These are phyloP conservation scores for Cygnus atratus DNA, from an alignment of 2,113 vertebrate genomes.

Conservation along the genomic window DNA sequence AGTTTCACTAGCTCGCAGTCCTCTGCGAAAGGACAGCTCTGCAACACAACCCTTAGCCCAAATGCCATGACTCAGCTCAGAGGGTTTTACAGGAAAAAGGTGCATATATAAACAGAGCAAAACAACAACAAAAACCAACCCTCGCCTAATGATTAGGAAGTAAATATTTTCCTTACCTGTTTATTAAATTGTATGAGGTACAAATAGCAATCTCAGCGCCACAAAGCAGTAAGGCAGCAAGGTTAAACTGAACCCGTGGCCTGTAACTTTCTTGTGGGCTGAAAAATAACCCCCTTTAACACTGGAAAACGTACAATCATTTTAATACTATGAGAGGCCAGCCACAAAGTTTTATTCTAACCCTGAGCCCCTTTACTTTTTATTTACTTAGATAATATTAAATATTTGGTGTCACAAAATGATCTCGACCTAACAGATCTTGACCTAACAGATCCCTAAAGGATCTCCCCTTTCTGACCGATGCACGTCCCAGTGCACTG, in stretches of 20 bases:
- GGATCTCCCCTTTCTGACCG: neutral
- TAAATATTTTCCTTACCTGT: neutral
- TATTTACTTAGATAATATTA: neutral
- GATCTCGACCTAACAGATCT: neutral
- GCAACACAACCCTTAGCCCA: neutral
- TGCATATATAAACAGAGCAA: neutral
- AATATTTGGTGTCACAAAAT: constrained; percentile 10
- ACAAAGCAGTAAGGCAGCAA: neutral
- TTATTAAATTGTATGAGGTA: neutral
- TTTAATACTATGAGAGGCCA: neutral
- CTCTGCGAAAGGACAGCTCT: neutral
- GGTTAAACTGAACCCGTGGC: neutral
- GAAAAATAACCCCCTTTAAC: neutral
- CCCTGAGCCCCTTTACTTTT: neutral
- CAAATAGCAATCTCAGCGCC: neutral
- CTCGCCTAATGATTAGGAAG: neutral
- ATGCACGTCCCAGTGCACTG: neutral
- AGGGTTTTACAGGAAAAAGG: neutral
- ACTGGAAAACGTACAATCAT: neutral
- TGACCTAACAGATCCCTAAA: neutral
- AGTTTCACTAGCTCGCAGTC: neutral
- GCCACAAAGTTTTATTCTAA: neutral
- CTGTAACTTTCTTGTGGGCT: neutral
- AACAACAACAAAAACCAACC: neutral
- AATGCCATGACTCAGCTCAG: neutral